Percentiles rank a stretch among this genome's conserved stretches.
Evolutionary conservation across 2,797 vertebrate genomes (phyloP).

Genomic region (Arnoldichthys spilopterus): DNA sequence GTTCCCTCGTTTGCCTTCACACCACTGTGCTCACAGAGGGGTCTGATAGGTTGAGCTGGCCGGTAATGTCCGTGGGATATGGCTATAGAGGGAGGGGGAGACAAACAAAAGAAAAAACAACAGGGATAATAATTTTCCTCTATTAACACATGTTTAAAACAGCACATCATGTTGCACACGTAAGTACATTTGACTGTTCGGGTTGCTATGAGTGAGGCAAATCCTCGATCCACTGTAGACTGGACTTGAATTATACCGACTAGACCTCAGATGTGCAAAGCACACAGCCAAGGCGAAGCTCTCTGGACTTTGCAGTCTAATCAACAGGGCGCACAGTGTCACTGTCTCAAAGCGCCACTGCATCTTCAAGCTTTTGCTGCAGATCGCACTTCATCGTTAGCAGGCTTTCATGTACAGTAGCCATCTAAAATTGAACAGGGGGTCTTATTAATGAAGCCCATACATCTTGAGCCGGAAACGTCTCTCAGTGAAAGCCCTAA

Average conservation of each 20-base stretch:
- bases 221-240: constrained; percentile 41
- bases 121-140: constrained; percentile 30
- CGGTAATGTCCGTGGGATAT: constrained; percentile 97
- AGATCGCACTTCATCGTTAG: constrained; percentile 19
- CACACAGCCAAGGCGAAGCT: not conserved
- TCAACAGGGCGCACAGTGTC: constrained; percentile 43
- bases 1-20: constrained; percentile 68
- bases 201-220: constrained; percentile 45
- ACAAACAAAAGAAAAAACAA: constrained; percentile 49
- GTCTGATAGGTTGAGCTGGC: constrained; percentile 99
- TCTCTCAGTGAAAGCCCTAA: constrained; percentile 26
- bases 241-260: constrained; percentile 28
- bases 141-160: constrained; percentile 7
- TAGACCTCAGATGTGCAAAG: constrained; percentile 11
- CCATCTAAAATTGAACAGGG: constrained; percentile 22
- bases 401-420: constrained; percentile 2
- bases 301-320: constrained; percentile 1
- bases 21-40: constrained; percentile 99
- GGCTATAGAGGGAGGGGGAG: constrained; percentile 81
- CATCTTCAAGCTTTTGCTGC: constrained; percentile 2
- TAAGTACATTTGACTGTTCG: constrained; percentile 12
- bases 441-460: constrained; percentile 29
- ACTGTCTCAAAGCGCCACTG: constrained; percentile 21
- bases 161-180: constrained; percentile 1
- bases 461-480: constrained; percentile 32